phyloP scores from a whole-genome alignment of 2,888 invertebrate genomes.

The Meloe dianella region DNA sequence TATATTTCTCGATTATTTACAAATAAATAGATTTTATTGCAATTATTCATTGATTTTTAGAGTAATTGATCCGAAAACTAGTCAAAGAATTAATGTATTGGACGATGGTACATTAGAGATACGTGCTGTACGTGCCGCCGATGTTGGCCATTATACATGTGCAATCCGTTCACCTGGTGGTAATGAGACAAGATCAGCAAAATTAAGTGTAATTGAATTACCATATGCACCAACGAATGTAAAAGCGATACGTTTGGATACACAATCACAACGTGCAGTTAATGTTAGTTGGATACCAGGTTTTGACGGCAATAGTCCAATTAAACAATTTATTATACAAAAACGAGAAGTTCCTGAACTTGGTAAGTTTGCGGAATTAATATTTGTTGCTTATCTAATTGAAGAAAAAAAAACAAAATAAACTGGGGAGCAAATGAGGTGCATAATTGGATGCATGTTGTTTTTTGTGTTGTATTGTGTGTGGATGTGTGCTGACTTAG shows the following conservation, averaged over 20 bases:
- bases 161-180: constrained; percentile 89
- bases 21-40: neutral
- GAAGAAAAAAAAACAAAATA: constrained; percentile 16
- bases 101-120: constrained; percentile 87
- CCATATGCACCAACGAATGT: constrained; percentile 93
- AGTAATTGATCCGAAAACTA: constrained; percentile 68
- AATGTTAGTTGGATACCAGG: constrained; percentile 95
- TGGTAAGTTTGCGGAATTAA: constrained; percentile 64
- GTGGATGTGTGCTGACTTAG: neutral
- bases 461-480: constrained; percentile 50
- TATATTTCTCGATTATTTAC: constrained; percentile 59
- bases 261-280: constrained; percentile 75
- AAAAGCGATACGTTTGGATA: constrained; percentile 72
- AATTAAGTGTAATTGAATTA: constrained; percentile 88
- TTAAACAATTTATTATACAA: constrained; percentile 91
- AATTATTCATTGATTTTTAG: constrained; percentile 12
- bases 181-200: constrained; percentile 87
- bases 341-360: constrained; percentile 87
- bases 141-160: constrained; percentile 94
- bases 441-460: constrained; percentile 42
- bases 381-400: constrained; percentile 3
- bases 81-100: constrained; percentile 75
- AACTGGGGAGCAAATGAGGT: constrained; percentile 6
- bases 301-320: constrained; percentile 96
- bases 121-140: constrained; percentile 85